These are phyloP conservation scores for Tribolium madens DNA, from an alignment of 1,140 invertebrate genomes.

Conservation along the genomic window DNA sequence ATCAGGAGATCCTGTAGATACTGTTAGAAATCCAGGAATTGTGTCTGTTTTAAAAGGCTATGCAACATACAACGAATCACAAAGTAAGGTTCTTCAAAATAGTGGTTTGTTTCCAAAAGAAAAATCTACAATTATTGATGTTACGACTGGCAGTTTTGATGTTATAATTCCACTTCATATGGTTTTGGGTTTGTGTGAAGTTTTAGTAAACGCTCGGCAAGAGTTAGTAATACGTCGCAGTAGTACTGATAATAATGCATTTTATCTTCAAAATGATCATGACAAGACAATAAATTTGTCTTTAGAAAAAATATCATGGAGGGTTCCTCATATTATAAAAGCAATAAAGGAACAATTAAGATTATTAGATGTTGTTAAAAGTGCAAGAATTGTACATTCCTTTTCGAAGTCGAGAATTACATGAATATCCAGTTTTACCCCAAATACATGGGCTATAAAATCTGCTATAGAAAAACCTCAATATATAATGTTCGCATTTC, in stretches of 20 bases:
- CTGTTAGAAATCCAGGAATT: conserved; percentile 40
- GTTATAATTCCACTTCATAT: conserved; percentile 22
- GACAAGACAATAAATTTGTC: too few relatives aligned
- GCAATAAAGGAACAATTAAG: too few relatives aligned
- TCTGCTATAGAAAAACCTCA: too few relatives aligned
- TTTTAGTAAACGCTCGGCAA: conserved; percentile 38
- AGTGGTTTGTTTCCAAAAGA: not conserved
- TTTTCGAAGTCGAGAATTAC: too few relatives aligned
- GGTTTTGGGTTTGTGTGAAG: conserved; percentile 43
- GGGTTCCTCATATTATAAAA: too few relatives aligned
- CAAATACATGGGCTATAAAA: too few relatives aligned
- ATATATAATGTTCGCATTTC: too few relatives aligned
- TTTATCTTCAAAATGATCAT: not conserved
- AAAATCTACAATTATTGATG: not conserved
- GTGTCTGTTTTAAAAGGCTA: conserved; percentile 43
- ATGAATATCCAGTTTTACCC: too few relatives aligned
- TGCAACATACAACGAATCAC: conserved; percentile 11
- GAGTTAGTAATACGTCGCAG: conserved; percentile 30
- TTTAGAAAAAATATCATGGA: too few relatives aligned
- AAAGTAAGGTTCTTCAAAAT: conserved; percentile 7
- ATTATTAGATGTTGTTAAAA: too few relatives aligned
- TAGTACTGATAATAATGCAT: conserved; percentile 27
- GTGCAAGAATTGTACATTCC: too few relatives aligned
- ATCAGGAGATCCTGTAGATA: conserved; percentile 17
- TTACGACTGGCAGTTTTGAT: conserved; percentile 12